These are phyloP conservation scores for Clinocottus analis DNA, from an alignment of 2,113 vertebrate genomes.

Conservation along the genomic window DNA sequence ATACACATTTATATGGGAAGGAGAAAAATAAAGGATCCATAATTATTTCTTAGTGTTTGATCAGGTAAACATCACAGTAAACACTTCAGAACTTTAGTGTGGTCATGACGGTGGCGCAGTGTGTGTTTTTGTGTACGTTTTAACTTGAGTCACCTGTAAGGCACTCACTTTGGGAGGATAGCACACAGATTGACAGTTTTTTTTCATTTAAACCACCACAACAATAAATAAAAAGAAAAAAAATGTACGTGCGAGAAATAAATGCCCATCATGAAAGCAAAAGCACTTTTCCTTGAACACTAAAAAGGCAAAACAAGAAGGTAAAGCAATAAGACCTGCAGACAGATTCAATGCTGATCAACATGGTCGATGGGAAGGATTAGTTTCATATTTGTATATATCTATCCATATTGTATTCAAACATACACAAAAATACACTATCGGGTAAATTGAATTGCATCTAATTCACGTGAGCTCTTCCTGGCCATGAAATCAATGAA, in stretches of 20 bases:
- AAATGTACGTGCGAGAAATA: conserved; percentile 12
- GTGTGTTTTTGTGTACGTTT: conserved; percentile 14
- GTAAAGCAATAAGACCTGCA: conserved; percentile 26
- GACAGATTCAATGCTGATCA: conserved; percentile 12
- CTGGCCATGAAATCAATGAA: conserved; percentile 4
- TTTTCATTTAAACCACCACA: conserved; percentile 14
- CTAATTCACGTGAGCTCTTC: conserved; percentile 19
- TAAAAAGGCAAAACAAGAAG: conserved; percentile 56
- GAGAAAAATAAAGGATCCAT: conserved; percentile 48
- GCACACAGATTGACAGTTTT: conserved; percentile 10
- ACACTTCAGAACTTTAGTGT: conserved; percentile 33
- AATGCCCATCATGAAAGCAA: conserved; percentile 38
- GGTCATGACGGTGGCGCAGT: conserved; percentile 13
- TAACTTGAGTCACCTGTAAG: conserved; percentile 54
- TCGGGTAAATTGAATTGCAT: conserved; percentile 23
- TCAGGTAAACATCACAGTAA: conserved; percentile 50
- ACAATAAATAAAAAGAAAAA: conserved; percentile 2
- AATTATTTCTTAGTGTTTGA: conserved; percentile 30
- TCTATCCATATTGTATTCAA: conserved; percentile 14
- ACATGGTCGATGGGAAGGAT: not conserved
- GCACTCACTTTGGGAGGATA: conserved; percentile 52
- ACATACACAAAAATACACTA: conserved; percentile 24
- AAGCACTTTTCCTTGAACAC: conserved; percentile 67
- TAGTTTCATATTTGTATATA: not conserved
- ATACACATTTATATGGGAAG: conserved; percentile 67